Base-by-base conservation (phyloP, 1,140 invertebrate species). In the Drosophila littoralis region DNA sequence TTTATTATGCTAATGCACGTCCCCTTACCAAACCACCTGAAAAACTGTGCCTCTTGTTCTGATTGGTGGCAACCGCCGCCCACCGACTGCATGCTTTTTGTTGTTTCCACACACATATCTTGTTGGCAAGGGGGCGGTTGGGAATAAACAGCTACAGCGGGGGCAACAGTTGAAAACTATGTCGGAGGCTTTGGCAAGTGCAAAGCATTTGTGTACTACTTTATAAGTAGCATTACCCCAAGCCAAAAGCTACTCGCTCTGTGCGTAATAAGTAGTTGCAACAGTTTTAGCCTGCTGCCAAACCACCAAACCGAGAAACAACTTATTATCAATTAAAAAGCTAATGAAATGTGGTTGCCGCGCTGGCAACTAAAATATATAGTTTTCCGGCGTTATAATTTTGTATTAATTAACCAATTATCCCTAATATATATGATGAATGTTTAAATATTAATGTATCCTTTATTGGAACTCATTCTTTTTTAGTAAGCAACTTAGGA, bases 171-270 rank as follows among this genome's bases (percentile, higher is more conserved):
- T 73, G 45, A 61, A 88, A 86, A 79, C 72, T 88, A 63, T 88
- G 83, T 85, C 83, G 82, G 72, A 55, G 32, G 64, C 59, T 74
- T 58, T 58, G 71, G 59, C 32, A 65, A 73, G 52, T 58, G 66
- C 33, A 61, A 81, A 82, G 83, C 83, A 88, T 88, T 86, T 88
- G 72, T 79, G 65, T 79, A 82, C 82, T 83, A 74, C 83, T 69
- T 86, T 88, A 52, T 88, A 88, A 82, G 83, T 67, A 76, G 83
- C 76, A 82, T 81, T 77, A 75, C 28, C 42, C 61, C 52, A 63
- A 76, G 72, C 43, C 51, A 68, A 58, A 67, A 63, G 40, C 60
- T 54, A 51, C 43, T 36, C 58, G 10, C 36, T 46, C 32, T 46
- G 13, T 15, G 46, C 36, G 9, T 22, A 35, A 43, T 45, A 48